Evolutionary conservation across 2,797 vertebrate genomes (phyloP), one percentile per base, ranked within the genome.

Genomic region (Nyctalus aviator): DNA sequence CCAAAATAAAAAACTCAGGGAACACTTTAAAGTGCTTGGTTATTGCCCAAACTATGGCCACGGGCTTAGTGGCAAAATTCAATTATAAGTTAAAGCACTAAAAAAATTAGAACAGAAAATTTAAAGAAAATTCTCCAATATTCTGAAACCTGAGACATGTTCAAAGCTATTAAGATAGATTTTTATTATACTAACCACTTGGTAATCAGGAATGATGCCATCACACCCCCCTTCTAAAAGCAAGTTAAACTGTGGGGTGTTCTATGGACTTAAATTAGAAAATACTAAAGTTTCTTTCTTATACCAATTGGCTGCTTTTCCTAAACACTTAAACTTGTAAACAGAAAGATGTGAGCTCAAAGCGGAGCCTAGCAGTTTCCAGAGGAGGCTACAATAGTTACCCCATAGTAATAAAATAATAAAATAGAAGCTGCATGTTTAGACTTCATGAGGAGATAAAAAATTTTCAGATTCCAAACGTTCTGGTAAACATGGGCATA

Each of bases 121-220:
- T 50, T 90, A 89, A 91, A 64, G 27, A 35, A 93, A 86, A 23
- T 66, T 62, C 64, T 88, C 44, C 12, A 41, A 59, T 57, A 55
- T 62, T 77, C n/a, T 93, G 27, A 90, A 83, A 87, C 15, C 86
- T 3, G 5, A 83, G 44, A 37, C 8, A 64, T 6, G 10, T 10
- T 50, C 13, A 72, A 62, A 55, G 25, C 41, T 64, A 48, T 23
- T 35, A 72, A 25, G 20, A 8, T 0, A 66, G 46, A 50, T 13
- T 82, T 71, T 21, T 72, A 17, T 62, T 27, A n/a, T 8, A 91
- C 25, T 69, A 77, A 64, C 14, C 46, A 77, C 0, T 2, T 57
- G 17, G 21, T 37, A 15, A 69, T 53, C 4, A 68, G 21, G 20
- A 53, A 41, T 25, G n/a, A 35, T 0, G 5, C 17, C n/a, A 64